A percentile compares a stretch with the other conserved stretches of the same genome.
Conservation (phyloP, 1,140 invertebrate species). For the Trichonephila clavata region DNA sequence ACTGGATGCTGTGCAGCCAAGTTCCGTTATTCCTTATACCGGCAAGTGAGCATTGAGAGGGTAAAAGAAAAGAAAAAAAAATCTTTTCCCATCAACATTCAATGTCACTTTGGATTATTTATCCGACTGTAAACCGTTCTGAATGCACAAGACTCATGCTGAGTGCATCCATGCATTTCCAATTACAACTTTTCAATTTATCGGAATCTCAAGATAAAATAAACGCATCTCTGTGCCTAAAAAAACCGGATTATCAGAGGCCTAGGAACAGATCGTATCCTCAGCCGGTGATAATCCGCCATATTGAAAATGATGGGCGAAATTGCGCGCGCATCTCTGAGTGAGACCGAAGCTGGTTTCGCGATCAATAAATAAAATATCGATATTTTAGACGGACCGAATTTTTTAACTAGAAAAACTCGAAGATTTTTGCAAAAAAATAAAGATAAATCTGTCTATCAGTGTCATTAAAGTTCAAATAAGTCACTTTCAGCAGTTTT, state of each 20-base stretch:
- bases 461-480: no score
- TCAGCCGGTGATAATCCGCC: constrained; percentile 64
- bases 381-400: background rate
- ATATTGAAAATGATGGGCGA: constrained; percentile 66
- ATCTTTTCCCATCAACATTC: constrained; percentile 35
- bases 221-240: background rate
- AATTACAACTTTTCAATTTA: background rate
- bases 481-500: no score
- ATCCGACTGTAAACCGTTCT: background rate
- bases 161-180: background rate
- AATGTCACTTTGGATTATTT: constrained; percentile 65
- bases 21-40: constrained; percentile 46
- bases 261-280: constrained; percentile 2
- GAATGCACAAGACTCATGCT: background rate
- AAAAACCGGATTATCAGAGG: constrained; percentile 40
- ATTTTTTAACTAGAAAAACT: background rate
- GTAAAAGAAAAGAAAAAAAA: constrained; percentile 49
- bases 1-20: background rate
- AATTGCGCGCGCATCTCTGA: constrained; percentile 22
- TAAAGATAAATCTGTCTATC: no score
- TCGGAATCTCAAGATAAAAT: background rate
- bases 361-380: constrained; percentile 43
- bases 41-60: constrained; percentile 24
- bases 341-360: constrained; percentile 18
- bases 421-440: no score